Evolutionary conservation across 2,888 invertebrate genomes (phyloP).

Genomic region (Gymnocheta viridis): DNA sequence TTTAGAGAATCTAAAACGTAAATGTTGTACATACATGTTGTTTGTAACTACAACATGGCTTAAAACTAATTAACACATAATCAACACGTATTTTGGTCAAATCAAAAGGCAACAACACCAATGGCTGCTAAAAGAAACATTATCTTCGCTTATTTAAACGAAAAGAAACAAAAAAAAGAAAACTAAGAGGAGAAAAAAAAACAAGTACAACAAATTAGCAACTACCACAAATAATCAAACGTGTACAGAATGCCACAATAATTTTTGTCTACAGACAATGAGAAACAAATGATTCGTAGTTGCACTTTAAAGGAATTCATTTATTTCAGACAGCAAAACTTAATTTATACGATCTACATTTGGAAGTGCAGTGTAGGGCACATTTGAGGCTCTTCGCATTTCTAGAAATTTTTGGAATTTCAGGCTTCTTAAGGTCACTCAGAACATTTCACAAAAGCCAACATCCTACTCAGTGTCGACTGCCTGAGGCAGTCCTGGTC

Average conservation of each 20-base stretch:
- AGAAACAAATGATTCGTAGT: conserved; percentile 27
- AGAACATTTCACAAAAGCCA: no score
- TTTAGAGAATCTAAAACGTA: conserved; percentile 52
- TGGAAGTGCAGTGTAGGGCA: no score
- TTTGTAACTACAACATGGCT: conserved; percentile 61
- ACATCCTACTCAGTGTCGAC: no score
- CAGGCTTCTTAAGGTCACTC: no score
- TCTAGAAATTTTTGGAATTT: not conserved
- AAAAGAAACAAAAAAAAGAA: conserved; percentile 17
- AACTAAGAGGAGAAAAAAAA: conserved; percentile 17
- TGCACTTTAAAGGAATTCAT: conserved; percentile 18
- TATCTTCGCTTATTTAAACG: conserved; percentile 47
- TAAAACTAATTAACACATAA: conserved; percentile 73
- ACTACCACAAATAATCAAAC: conserved; percentile 60
- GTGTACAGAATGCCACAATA: conserved; percentile 63
- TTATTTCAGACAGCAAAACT: not conserved
- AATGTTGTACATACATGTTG: conserved; percentile 53
- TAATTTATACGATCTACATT: no score
- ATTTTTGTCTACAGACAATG: conserved; percentile 47
- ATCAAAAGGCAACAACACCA: conserved; percentile 42
- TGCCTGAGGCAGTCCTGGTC: no score
- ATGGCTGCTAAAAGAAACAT: conserved; percentile 42
- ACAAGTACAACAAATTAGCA: conserved; percentile 66
- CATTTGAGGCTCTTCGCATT: no score
- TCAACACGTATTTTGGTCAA: conserved; percentile 71